A percentile compares a stretch with the other conserved stretches of the same genome.
phyloP scores from a whole-genome alignment of 2,888 invertebrate species.

The Tenthredo amoena region DNA sequence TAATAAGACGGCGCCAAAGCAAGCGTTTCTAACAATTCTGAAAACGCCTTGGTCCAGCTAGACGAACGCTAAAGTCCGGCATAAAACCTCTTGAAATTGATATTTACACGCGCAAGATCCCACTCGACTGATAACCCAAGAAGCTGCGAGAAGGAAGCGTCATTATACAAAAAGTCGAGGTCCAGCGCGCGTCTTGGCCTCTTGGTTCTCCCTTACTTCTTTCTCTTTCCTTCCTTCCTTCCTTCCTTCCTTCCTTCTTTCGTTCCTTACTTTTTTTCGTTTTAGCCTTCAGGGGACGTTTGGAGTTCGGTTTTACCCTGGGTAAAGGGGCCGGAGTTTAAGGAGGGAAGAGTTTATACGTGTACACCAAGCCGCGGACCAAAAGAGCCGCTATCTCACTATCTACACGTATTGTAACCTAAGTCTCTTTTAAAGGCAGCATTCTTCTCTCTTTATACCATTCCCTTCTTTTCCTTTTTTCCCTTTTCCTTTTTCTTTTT shows the following conservation, averaged over 20 bases:
- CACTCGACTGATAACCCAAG: constrained; percentile 5
- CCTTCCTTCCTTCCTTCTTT: neutral
- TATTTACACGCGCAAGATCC: constrained; percentile 47
- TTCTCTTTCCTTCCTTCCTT: neutral
- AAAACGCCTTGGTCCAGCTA: constrained; percentile 8
- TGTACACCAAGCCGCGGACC: constrained; percentile 25
- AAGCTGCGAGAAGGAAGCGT: constrained; percentile 31
- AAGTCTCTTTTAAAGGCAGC: constrained; percentile 52
- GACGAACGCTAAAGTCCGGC: constrained; percentile 10
- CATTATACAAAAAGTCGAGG: constrained; percentile 30
- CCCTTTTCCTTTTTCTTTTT: neutral
- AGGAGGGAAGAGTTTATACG: constrained; percentile 11
- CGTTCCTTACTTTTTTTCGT: neutral
- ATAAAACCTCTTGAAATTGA: constrained; percentile 32
- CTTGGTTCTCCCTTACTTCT: neutral
- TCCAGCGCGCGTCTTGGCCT: constrained; percentile 1
- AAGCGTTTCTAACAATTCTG: neutral
- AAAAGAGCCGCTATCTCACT: constrained; percentile 49
- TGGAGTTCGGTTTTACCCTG: constrained; percentile 30
- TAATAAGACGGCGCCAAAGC: constrained; percentile 6
- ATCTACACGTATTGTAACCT: constrained; percentile 52
- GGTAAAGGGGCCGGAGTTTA: neutral
- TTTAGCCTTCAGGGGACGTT: constrained; percentile 35
- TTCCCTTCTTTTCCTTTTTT: neutral
- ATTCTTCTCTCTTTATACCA: constrained; percentile 46